Evolutionary conservation across 2,113 vertebrate genomes (phyloP), one percentile per base, ranked within the genome.

Genomic region (Tachysurus vachellii): DNA sequence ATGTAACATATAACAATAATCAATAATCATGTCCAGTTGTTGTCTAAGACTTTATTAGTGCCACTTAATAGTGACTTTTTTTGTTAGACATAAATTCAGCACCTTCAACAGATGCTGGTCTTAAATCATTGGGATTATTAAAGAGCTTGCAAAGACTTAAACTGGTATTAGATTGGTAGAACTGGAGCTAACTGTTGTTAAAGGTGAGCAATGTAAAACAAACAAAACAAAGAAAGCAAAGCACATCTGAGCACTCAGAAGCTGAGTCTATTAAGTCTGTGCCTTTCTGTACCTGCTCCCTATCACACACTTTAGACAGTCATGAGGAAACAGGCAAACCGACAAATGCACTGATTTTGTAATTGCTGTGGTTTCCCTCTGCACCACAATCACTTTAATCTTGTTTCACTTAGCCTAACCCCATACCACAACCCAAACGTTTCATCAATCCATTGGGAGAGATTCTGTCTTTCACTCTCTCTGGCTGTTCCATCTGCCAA

Each of bases 341-440:
- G 47, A 70, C 31, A 3, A 28, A 54, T 64, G 2, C 28, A n/a
- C 31, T 62, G 77, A 64, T 50, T 26, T 62, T 26, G 44, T 47
- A 85, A 79, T 83, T 80, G 11, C 61, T 86, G 86, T 79, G 82
- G 83, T 87, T 80, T 82, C 68, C 57, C 53, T 61, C 68, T 83
- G 47, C 26, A 73, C 64, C 73, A 71, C 79, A 81, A 80, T 53
- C 54, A 44, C 17, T 79, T 85, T 50, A 76, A 77, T 82, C 77
- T 59, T 57, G 13, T 53, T 68, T 57, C 47, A 53, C 77, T 86
- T 85, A 19, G 85, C 8, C 59, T 77, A 82, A 66, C 85, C 70
- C 61, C 42, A 28, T 59, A 80, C 76, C 77, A 77, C 83, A 86
- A 47, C 26, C 44, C 42, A 88, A 87, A 87, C 68, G 16, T 73